A percentile compares a stretch with the other conserved stretches of the same genome.
Conservation (phyloP, 2,113 vertebrate species). For the Chaenogobius annularis region DNA sequence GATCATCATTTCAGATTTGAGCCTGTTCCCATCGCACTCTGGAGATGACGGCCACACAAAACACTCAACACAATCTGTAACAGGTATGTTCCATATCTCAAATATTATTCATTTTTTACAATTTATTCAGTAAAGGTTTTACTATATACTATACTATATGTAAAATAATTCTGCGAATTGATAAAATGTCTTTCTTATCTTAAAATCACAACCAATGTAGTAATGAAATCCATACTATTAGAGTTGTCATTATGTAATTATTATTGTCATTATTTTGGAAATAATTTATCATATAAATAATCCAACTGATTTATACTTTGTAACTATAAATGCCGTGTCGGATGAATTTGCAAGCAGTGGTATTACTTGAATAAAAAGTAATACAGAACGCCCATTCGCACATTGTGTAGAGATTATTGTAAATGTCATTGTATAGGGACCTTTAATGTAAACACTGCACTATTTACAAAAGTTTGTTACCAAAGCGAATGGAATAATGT, state of each 20-base stretch:
- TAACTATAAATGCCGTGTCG: background rate
- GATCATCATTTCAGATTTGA: constrained; percentile 51
- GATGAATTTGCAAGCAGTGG: background rate
- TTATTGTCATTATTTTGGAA: background rate
- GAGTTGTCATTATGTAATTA: background rate
- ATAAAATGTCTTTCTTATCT: background rate
- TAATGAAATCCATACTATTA: no score
- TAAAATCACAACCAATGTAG: no score
- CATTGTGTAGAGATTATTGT: background rate
- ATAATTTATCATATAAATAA: background rate
- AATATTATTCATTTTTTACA: background rate
- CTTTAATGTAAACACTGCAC: background rate
- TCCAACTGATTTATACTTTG: background rate
- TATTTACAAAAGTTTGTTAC: background rate
- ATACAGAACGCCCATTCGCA: background rate
- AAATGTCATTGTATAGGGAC: constrained; percentile 8
- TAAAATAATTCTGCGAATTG: background rate
- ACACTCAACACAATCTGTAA: background rate
- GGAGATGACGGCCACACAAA: constrained; percentile 5
- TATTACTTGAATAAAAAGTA: background rate
- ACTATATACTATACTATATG: background rate
- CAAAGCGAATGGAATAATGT: constrained; percentile 27
- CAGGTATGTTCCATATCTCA: constrained; percentile 47
- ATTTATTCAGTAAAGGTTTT: background rate
- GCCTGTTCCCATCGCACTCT: constrained; percentile 5